phyloP scores from a whole-genome alignment of 2,113 vertebrate genomes.

The Fregetta grallaria region DNA sequence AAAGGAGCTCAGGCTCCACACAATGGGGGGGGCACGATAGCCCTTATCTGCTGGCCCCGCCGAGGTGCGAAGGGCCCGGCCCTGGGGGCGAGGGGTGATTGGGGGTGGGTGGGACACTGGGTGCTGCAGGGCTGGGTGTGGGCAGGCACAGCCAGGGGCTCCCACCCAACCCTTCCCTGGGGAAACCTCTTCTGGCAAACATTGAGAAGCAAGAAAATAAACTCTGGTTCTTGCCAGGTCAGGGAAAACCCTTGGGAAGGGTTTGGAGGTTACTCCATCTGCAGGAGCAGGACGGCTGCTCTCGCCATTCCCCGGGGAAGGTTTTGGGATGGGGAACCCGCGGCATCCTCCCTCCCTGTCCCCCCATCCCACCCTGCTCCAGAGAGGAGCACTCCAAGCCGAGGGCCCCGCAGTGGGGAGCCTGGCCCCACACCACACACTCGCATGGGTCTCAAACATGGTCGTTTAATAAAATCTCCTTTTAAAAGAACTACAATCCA shows the following conservation, averaged over 20 bases:
- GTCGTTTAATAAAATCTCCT: slow-evolving; percentile 68
- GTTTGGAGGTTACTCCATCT: not conserved
- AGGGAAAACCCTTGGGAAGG: not conserved
- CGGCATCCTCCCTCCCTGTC: not conserved
- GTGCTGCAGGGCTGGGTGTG: not conserved
- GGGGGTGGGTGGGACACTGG: not conserved
- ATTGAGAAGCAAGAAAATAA: not conserved
- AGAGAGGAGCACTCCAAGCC: rapidly evolving
- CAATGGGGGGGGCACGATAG: slow-evolving; percentile 12
- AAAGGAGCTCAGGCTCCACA: not conserved
- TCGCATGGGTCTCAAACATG: slow-evolving; percentile 52
- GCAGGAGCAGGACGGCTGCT: not conserved
- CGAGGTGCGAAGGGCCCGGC: slow-evolving; percentile 24
- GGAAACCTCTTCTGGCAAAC: not conserved
- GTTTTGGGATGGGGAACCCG: not conserved
- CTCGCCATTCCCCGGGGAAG: not conserved
- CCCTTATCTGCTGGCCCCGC: slow-evolving; percentile 4
- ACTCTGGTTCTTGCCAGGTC: not conserved
- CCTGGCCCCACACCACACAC: slow-evolving; percentile 25
- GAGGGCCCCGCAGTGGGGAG: not conserved
- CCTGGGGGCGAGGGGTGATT: not conserved
- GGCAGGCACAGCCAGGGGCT: not conserved
- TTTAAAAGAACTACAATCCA: slow-evolving; percentile 58
- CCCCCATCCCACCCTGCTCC: rapidly evolving
- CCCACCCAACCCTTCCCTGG: not conserved